Percentiles rank a stretch among this genome's conserved stretches.
These are phyloP conservation scores for Cisticola juncidis DNA, from an alignment of 2,113 vertebrate genomes.

Conservation along the genomic window DNA sequence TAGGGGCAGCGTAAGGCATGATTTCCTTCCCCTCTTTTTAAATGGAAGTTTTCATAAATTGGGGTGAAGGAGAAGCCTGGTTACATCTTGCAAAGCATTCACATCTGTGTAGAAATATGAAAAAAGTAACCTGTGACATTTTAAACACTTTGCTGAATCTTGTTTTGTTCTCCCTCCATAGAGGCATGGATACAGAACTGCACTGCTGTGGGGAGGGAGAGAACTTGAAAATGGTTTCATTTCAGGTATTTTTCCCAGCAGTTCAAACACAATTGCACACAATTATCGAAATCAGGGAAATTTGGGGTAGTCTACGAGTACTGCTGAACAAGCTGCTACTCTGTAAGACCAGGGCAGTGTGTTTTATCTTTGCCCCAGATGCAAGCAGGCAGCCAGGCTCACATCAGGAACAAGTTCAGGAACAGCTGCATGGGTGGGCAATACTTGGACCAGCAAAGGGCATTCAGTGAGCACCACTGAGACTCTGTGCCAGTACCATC, in stretches of 20 bases:
- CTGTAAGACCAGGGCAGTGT: neutral
- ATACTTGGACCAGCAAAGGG: neutral
- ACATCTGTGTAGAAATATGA: constrained; percentile 69
- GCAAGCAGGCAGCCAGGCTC: neutral
- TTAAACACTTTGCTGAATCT: constrained; percentile 66
- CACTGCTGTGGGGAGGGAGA: neutral
- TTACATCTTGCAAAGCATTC: constrained; percentile 70
- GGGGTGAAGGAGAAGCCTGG: constrained; percentile 56
- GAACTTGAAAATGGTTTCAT: constrained; percentile 37
- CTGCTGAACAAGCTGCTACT: neutral
- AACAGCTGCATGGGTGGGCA: neutral
- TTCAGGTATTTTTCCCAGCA: constrained; percentile 52
- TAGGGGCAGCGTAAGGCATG: constrained; percentile 63
- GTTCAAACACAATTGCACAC: neutral
- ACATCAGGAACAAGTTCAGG: neutral
- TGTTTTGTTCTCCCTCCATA: constrained; percentile 27
- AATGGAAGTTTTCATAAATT: constrained; percentile 77
- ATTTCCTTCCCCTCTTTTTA: constrained; percentile 62
- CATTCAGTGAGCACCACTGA: neutral
- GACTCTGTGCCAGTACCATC: neutral
- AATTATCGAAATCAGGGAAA: constrained; percentile 39
- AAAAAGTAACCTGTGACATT: constrained; percentile 75
- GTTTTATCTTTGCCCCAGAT: neutral
- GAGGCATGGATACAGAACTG: neutral
- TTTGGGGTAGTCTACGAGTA: neutral